Evolutionary conservation across 2,888 invertebrate genomes (phyloP), one percentile per base, ranked within the genome.

Genomic region (Chalcis sispes): DNA sequence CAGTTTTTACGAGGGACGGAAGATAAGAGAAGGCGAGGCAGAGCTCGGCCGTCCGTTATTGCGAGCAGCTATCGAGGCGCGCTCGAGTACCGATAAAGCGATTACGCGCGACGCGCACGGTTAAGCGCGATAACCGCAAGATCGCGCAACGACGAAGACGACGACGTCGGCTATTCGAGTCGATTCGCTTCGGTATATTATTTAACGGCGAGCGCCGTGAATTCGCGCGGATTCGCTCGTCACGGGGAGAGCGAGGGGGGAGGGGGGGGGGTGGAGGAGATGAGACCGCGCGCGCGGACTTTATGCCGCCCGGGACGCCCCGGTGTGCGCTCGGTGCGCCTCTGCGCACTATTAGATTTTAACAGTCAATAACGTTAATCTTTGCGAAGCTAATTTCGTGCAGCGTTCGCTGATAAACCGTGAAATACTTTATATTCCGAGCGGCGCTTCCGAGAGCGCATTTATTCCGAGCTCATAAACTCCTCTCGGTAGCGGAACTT

Each of bases 341-440:
- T 62, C 15, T 1, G 50, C 20, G 27, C 66, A 56, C 15, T 40
- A 5, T 5, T 7, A 27, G 23, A 62, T 27, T 71, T 62, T 29
- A 62, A 71, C 62, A 72, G 54, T 46, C 71, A 13, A 64, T 65
- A 59, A 66, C 50, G 46, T 72, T 72, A 72, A 66, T 66, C 66
- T 40, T 52, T 23, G 18, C 66, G n/a, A 23, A 10, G 62, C 20
- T n/a, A 54, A 52, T 70, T 62, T 52, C 36, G 23, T 1, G 0
- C 48, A 7, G 58, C 50, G n/a, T 50, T 20, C 50, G 29, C 66
- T 61, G 61, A 73, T 73, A 66, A 46, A 66, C 15, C 52, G 42
- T 23, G 20, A 40, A 72, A 40, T 36, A 20, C 52, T 52, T 59
- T 59, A n/a, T 42, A 25, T 25, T 40, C 7, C 32, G 18, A n/a